Conservation (phyloP, 2,113 vertebrate genomes). For the Origma solitaria region DNA sequence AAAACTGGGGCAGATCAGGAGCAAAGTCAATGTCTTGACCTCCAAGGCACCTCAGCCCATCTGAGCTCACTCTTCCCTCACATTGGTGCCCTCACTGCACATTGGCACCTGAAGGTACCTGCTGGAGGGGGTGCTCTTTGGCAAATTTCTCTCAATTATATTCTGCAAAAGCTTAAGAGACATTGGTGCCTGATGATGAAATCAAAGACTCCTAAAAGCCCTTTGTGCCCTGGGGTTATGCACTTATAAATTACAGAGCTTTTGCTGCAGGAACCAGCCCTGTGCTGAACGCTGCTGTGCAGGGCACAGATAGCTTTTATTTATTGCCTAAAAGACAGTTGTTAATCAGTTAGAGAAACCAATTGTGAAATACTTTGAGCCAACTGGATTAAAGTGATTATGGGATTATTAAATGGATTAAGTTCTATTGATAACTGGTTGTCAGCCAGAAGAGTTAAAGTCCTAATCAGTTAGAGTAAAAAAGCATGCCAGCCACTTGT, state of each 20-base stretch:
- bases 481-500: background rate
- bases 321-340: slow-evolving; percentile 34
- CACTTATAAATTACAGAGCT: background rate
- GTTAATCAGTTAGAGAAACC: slow-evolving; percentile 43
- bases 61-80: rapidly evolving
- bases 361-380: slow-evolving; percentile 34
- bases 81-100: background rate
- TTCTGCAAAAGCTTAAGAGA: background rate
- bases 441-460: slow-evolving; percentile 34
- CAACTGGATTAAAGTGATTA: slow-evolving; percentile 59
- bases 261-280: background rate
- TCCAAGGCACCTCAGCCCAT: background rate
- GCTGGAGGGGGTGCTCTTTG: background rate
- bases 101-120: background rate
- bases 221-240: background rate
- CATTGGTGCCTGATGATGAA: background rate
- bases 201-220: background rate
- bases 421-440: slow-evolving; percentile 49
- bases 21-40: background rate
- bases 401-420: slow-evolving; percentile 66
- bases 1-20: background rate
- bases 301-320: slow-evolving; percentile 11
- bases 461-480: slow-evolving; percentile 40
- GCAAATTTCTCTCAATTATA: background rate
- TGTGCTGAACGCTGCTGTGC: background rate